Base-by-base conservation (phyloP, 2,888 invertebrate genomes). In the Trichogramma evanescens region DNA sequence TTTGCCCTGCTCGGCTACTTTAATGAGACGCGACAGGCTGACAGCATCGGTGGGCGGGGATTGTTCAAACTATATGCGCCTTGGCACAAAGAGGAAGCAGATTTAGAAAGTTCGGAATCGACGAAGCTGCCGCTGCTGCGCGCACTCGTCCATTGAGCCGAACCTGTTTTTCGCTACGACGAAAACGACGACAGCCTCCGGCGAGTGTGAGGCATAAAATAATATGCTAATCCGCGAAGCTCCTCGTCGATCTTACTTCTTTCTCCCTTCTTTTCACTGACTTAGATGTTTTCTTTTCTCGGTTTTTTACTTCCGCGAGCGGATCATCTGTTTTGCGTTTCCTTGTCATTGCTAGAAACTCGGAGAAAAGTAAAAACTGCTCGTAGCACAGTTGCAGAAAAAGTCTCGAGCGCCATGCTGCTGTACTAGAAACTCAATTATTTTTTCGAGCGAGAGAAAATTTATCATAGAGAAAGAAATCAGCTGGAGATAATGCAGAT, bases 191-290 rank as follows among this genome's bases (percentile, higher is more conserved):
- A 26, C n/a, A n/a, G n/a, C 44, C 61, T 58, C 65, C 59, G 61
- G 63, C 64, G 63, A 64, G 64, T 67, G 68, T 65, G 65, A 65
- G 66, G 67, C 68, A 69, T 73, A 74, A 75, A 76, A 77, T 76
- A 75, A 75, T 73, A 77, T 77, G 75, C 72, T 75, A 77, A 77
- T 76, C 75, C 73, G 51, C 66, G 61, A 50, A 50, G n/a, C 58
- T 67, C 66, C 65, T 69, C 26, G 26, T 66, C 67, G 65, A 67
- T 67, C 65, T 62, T 65, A 65, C 63, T 61, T 59, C 53, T 58
- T 9, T 43, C 61, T 66, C 59, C 58, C 64, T 66, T 65, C 56
- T 56, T 56, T 66, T 62, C 58, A 63, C 56, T 57, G 41, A 54
- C 50, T 9, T 50, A 26, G 26, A 26, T 26, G 26, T 26, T 26